Evolutionary conservation across 2,113 vertebrate genomes (phyloP).

Genomic region (Indicator indicator): DNA sequence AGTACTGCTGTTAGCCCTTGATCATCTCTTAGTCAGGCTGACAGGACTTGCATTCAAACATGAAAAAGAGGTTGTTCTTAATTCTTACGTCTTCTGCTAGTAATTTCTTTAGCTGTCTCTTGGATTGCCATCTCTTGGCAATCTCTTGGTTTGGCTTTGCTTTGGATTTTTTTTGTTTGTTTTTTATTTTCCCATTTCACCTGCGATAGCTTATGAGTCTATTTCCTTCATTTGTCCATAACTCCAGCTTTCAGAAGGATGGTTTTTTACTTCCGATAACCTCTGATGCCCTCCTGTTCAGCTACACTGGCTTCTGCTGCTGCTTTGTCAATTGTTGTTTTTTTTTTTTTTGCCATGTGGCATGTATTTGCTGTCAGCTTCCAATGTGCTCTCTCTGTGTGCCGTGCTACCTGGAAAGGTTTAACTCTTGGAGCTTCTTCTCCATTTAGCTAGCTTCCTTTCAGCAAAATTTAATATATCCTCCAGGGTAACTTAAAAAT

Average conservation of each 20-base stretch:
- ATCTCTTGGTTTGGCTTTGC: constrained; percentile 1
- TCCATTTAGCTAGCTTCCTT: constrained; percentile 18
- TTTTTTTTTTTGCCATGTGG: not conserved
- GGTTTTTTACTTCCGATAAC: not conserved
- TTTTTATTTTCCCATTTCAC: not conserved
- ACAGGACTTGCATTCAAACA: not conserved
- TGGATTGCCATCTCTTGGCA: not conserved
- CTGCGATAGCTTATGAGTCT: not conserved
- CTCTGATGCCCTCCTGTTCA: not conserved
- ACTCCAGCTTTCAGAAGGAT: not conserved
- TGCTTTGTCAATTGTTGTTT: not conserved
- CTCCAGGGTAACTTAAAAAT: constrained; percentile 50
- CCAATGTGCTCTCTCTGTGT: not conserved
- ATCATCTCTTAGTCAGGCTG: not conserved
- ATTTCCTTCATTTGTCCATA: not conserved
- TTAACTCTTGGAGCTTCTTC: constrained; percentile 15
- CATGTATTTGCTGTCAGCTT: not conserved
- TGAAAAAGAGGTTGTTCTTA: not conserved
- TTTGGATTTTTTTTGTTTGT: not conserved
- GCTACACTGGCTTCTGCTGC: not conserved
- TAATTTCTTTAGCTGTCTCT: not conserved
- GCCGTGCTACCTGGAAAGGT: not conserved
- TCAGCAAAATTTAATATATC: constrained; percentile 30
- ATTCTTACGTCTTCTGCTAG: not conserved
- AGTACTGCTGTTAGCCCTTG: not conserved